phyloP scores from a whole-genome alignment of 2,888 invertebrate species.

The Nysson spinosus region DNA sequence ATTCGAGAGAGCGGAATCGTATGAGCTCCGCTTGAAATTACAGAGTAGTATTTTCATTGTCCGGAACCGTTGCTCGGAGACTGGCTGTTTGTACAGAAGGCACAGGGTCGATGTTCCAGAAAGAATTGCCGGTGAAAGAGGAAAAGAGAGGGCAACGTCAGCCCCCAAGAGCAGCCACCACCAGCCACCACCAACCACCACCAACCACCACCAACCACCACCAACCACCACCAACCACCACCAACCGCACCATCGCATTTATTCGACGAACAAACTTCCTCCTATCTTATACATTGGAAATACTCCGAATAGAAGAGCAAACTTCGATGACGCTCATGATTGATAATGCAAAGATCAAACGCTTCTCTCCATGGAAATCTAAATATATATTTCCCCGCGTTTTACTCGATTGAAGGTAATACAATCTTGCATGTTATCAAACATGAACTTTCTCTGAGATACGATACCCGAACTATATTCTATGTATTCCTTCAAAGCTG shows the following conservation, averaged over 20 bases:
- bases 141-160: neutral
- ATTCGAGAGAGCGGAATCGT: slow-evolving; percentile 5
- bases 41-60: slow-evolving; percentile 13
- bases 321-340: slow-evolving; percentile 1
- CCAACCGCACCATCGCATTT: neutral
- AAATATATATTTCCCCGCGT: slow-evolving; percentile 1
- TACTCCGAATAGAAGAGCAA: neutral
- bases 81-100: slow-evolving; percentile 14
- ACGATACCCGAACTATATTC: neutral
- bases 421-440: too few relatives aligned
- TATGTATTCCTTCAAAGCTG: too few relatives aligned
- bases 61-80: slow-evolving; percentile 5
- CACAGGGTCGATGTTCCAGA: slow-evolving; percentile 11
- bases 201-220: neutral
- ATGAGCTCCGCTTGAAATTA: slow-evolving; percentile 1
- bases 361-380: slow-evolving; percentile 1
- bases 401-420: neutral
- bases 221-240: neutral
- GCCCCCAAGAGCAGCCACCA: neutral
- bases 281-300: neutral
- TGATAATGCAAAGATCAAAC: slow-evolving; percentile 14
- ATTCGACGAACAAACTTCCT: neutral
- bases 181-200: neutral
- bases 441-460: too few relatives aligned
- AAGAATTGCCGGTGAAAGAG: slow-evolving; percentile 8